Percentiles rank a stretch among this genome's conserved stretches.
Conservation (phyloP, 2,888 invertebrate genomes). For the Leucozona laternaria region DNA sequence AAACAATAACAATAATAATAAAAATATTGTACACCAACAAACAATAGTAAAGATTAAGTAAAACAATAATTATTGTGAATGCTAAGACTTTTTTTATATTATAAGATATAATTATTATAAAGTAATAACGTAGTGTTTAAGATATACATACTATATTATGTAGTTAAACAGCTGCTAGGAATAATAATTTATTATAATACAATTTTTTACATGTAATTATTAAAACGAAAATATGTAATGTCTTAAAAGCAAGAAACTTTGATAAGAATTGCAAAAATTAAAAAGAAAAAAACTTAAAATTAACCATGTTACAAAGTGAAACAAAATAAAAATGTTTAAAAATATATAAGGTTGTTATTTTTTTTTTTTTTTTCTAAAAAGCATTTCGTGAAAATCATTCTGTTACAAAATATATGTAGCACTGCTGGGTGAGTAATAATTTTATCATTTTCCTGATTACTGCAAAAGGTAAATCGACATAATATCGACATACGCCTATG, state of each 20-base stretch:
- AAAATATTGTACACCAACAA: neutral
- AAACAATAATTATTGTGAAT: slow-evolving; percentile 60
- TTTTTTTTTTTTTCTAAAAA: neutral
- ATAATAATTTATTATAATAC: slow-evolving; percentile 53
- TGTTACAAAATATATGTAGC: neutral
- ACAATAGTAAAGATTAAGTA: slow-evolving; percentile 43
- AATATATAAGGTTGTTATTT: slow-evolving; percentile 6
- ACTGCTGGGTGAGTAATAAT: no score
- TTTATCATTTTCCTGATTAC: no score
- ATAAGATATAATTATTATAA: neutral
- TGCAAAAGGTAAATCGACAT: no score
- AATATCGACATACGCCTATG: no score
- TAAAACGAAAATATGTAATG: slow-evolving; percentile 34
- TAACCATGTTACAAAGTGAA: slow-evolving; percentile 64
- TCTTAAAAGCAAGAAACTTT: slow-evolving; percentile 30
- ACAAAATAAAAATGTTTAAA: slow-evolving; percentile 75
- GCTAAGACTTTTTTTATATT: slow-evolving; percentile 68
- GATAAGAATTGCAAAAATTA: slow-evolving; percentile 52
- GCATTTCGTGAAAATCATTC: no score
- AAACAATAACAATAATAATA: slow-evolving; percentile 48
- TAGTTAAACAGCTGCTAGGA: slow-evolving; percentile 69
- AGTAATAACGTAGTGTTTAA: slow-evolving; percentile 43
- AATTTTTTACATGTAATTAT: slow-evolving; percentile 72
- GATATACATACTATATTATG: slow-evolving; percentile 40
- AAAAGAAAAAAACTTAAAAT: slow-evolving; percentile 48